Evolutionary conservation across 2,113 vertebrate genomes (phyloP), one percentile per base, ranked within the genome.

Genomic region (Tylochromis polylepis): DNA sequence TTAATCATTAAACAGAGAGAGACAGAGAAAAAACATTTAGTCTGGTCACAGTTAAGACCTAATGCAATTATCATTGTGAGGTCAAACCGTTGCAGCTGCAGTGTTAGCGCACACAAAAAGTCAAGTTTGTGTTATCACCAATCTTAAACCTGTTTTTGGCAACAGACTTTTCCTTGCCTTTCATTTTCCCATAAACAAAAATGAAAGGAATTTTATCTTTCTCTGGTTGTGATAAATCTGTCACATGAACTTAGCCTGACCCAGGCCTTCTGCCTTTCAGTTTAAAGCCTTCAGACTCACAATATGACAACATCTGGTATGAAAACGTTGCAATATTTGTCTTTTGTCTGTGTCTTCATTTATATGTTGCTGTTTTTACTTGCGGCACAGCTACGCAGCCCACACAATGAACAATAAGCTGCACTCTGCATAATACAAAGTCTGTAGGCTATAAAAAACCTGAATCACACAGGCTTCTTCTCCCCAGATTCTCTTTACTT

Each of bases 191-290:
- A 34, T 57, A 65, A 83, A 82, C 43, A 80, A 34, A 31, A 85
- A 62, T 29, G 49, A 89, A 85, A 41, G 56, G 56, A 65, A 72
- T 89, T 67, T 89, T 87, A 84, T 89, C 70, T 85, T 62, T 83
- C 65, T 85, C 3, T 78, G 49, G n/a, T 75, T 27, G 58, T 36
- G 60, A 89, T 84, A 60, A 58, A 85, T 83, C 24, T 84, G 78
- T 81, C 81, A 86, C 51, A 83, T 79, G 56, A 67, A 62, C 15
- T 24, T 34, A 36, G 58, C 53, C 55, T 36, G 22, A 82, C 60
- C n/a, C 38, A 10, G 20, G 62, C 55, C n/a, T 22, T 86, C 65
- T 82, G 77, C 59, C 36, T 83, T 59, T 12, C 5, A 10, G 60
- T 27, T 70, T 49, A 43, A 2, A 67, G 75, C 72, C 57, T 60